Conservation (phyloP, 2,888 invertebrate genomes). For the Machimus rusticus region DNA sequence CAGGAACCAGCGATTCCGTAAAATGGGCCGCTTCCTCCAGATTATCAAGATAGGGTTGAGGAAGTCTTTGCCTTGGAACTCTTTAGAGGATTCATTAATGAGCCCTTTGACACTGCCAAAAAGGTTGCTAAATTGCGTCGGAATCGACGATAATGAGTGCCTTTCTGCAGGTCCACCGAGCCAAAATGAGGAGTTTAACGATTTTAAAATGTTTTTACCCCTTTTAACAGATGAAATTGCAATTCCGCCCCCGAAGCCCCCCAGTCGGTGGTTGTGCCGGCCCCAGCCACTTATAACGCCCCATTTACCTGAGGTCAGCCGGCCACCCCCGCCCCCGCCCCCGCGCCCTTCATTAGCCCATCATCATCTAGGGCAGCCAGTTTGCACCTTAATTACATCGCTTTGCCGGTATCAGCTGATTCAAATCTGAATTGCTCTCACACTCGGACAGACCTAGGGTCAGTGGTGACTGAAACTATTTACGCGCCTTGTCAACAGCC, state of each 20-base stretch:
- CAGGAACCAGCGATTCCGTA: not conserved
- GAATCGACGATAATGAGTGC: conserved; percentile 8
- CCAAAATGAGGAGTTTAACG: not conserved
- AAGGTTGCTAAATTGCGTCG: conserved; percentile 5
- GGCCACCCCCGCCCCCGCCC: not conserved
- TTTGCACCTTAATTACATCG: conserved; percentile 15
- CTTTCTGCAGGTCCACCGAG: not conserved
- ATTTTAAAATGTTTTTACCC: not conserved
- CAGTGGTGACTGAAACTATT: not conserved
- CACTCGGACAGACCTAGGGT: not conserved
- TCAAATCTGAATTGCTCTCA: not conserved
- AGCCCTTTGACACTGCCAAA: not conserved
- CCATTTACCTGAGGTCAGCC: not conserved
- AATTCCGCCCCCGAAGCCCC: not conserved
- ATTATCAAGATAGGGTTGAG: conserved; percentile 10
- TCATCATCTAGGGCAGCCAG: not conserved
- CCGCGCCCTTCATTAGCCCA: not conserved
- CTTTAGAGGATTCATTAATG: conserved; percentile 24
- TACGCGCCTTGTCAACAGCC: not conserved
- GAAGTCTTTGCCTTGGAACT: not conserved
- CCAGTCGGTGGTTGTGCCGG: not conserved
- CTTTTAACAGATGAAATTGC: not conserved
- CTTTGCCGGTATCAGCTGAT: not conserved
- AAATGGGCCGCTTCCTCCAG: not conserved
- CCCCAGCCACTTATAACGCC: not conserved